Conservation (phyloP, 2,888 invertebrate genomes). For the Rhodophaea formosa region DNA sequence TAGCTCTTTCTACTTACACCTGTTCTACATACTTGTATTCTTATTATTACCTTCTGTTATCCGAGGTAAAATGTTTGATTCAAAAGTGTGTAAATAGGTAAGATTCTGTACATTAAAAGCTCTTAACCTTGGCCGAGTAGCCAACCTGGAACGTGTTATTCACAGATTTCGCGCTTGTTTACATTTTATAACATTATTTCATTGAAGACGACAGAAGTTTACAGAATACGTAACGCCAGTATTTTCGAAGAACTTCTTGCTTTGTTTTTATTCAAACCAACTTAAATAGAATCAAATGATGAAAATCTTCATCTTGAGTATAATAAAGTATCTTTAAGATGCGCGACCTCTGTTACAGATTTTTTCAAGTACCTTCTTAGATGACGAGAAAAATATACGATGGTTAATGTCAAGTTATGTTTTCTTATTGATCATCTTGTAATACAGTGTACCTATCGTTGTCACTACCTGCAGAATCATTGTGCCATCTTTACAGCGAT, state of each 20-base stretch:
- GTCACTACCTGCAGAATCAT: background rate
- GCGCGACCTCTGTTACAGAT: too few species aligned
- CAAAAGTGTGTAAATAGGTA: slow-evolving; percentile 32
- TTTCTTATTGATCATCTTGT: background rate
- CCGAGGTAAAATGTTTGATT: background rate
- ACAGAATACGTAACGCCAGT: background rate
- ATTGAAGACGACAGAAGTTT: slow-evolving; percentile 15
- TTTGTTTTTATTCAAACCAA: background rate
- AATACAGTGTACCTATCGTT: background rate
- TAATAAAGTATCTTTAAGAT: too few species aligned
- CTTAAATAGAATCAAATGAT: background rate
- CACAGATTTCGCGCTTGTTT: slow-evolving; percentile 54
- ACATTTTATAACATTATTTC: slow-evolving; percentile 37
- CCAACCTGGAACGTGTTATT: slow-evolving; percentile 56
- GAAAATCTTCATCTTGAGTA: background rate
- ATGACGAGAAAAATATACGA: background rate
- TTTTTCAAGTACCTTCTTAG: too few species aligned
- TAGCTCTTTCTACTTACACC: too few species aligned
- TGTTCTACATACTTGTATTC: background rate
- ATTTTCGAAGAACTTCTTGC: background rate
- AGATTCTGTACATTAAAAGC: slow-evolving; percentile 38
- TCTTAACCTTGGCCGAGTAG: slow-evolving; percentile 64
- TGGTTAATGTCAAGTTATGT: background rate
- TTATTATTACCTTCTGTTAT: slow-evolving; percentile 33
- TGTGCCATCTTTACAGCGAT: slow-evolving; percentile 40